These are phyloP conservation scores for Cyphomyrus plagiostoma DNA, from an alignment of 2,113 vertebrate genomes.

Conservation along the genomic window DNA sequence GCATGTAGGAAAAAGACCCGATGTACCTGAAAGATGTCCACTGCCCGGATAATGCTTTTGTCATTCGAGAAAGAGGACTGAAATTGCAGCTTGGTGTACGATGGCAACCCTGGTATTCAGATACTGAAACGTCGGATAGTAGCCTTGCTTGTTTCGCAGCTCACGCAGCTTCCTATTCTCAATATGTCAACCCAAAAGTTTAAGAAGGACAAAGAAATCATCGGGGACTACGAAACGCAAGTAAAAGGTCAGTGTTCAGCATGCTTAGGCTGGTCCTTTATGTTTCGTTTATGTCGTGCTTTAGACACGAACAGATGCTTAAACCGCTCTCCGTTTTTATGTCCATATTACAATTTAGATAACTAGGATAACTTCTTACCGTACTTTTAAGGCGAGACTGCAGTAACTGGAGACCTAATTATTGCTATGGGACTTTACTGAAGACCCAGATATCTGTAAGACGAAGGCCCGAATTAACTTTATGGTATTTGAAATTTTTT, in stretches of 20 bases:
- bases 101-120: not conserved
- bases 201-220: constrained; percentile 98
- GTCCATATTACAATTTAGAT: not conserved
- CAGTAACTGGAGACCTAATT: not conserved
- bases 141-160: not conserved
- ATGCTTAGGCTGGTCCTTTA: not conserved
- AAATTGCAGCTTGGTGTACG: not conserved
- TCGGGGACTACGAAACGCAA: constrained; percentile 90
- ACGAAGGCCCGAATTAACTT: not conserved
- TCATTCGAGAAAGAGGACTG: not conserved
- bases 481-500: not conserved
- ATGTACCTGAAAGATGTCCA: not conserved
- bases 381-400: not conserved
- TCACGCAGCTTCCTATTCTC: not conserved
- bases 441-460: not conserved
- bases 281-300: not conserved
- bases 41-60: not conserved
- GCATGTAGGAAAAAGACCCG: not conserved
- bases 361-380: not conserved
- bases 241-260: constrained; percentile 75
- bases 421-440: not conserved
- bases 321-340: not conserved
- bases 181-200: constrained; percentile 86
- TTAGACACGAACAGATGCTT: not conserved
- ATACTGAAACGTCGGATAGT: not conserved